These are phyloP conservation scores for Silurus lanzhouensis DNA, from an alignment of 2,797 vertebrate genomes.

Conservation along the genomic window DNA sequence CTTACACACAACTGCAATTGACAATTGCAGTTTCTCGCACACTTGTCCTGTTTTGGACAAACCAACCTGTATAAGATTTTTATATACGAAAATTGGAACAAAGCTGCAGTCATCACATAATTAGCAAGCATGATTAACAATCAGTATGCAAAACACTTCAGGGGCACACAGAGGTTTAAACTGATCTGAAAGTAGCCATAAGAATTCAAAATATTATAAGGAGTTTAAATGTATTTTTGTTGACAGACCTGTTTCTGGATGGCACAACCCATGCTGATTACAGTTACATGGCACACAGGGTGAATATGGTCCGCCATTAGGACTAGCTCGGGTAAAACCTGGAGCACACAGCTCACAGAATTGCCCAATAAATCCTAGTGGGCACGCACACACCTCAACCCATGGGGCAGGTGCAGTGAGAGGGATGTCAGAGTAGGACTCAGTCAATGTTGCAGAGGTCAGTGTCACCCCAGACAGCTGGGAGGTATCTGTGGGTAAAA, in stretches of 20 bases:
- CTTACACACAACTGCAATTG: background rate
- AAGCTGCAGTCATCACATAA: background rate
- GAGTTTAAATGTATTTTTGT: background rate
- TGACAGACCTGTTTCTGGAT: constrained; percentile 80
- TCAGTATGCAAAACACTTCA: background rate
- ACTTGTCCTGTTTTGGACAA: constrained; percentile 14
- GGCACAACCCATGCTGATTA: constrained; percentile 86
- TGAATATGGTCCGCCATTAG: constrained; percentile 66
- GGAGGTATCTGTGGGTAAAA: constrained; percentile 73
- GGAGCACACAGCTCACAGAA: constrained; percentile 84
- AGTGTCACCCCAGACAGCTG: constrained; percentile 77
- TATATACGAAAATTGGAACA: constrained; percentile 1
- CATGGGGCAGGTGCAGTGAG: constrained; percentile 64
- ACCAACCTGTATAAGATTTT: background rate
- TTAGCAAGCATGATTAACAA: background rate
- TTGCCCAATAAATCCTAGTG: constrained; percentile 78
- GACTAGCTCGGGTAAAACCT: constrained; percentile 80
- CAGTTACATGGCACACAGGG: constrained; percentile 85
- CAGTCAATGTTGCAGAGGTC: constrained; percentile 69
- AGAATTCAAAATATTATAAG: background rate
- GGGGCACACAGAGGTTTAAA: background rate
- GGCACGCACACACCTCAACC: constrained; percentile 88
- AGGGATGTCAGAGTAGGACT: background rate
- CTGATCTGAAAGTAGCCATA: background rate
- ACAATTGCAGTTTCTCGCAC: background rate